Conservation (phyloP, 2,888 invertebrate genomes). For the Macroteleia sp. region DNA sequence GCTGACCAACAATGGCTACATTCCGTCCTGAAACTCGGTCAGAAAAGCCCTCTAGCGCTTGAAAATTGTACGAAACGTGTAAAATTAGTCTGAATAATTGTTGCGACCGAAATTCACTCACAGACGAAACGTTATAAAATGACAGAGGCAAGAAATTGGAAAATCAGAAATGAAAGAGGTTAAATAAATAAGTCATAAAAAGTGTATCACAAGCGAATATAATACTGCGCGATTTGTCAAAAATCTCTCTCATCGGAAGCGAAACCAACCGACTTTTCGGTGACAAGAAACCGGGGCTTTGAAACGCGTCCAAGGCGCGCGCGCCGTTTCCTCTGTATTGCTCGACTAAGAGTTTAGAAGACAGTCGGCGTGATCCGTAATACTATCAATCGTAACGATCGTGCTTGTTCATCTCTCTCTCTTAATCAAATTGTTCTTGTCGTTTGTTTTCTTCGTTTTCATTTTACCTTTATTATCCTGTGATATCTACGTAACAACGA, state of each 20-base stretch:
- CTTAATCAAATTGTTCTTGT: constrained; percentile 5
- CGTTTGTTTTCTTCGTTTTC: not conserved
- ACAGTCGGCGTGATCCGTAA: constrained; percentile 59
- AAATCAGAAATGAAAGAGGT: constrained; percentile 10
- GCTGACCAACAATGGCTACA: too few relatives aligned
- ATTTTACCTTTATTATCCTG: not conserved
- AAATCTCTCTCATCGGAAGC: constrained; percentile 58
- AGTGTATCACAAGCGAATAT: constrained; percentile 57
- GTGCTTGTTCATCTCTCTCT: constrained; percentile 16
- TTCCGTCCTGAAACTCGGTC: too few relatives aligned
- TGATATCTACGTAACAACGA: constrained; percentile 55
- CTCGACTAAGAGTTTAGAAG: constrained; percentile 43
- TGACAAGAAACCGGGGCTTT: constrained; percentile 13
- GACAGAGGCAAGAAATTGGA: constrained; percentile 3
- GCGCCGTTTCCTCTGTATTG: constrained; percentile 4
- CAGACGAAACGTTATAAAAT: not conserved
- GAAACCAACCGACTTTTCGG: constrained; percentile 45
- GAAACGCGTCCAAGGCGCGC: constrained; percentile 9
- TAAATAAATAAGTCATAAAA: constrained; percentile 50
- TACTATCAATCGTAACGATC: constrained; percentile 52
- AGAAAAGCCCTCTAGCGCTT: too few relatives aligned
- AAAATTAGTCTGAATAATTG: not conserved
- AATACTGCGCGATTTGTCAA: constrained; percentile 59
- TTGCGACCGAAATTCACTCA: constrained; percentile 3
- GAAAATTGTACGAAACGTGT: not conserved